Evolutionary conservation across 2,888 invertebrate species (phyloP).

Genomic region (Ectemnius lituratus): DNA sequence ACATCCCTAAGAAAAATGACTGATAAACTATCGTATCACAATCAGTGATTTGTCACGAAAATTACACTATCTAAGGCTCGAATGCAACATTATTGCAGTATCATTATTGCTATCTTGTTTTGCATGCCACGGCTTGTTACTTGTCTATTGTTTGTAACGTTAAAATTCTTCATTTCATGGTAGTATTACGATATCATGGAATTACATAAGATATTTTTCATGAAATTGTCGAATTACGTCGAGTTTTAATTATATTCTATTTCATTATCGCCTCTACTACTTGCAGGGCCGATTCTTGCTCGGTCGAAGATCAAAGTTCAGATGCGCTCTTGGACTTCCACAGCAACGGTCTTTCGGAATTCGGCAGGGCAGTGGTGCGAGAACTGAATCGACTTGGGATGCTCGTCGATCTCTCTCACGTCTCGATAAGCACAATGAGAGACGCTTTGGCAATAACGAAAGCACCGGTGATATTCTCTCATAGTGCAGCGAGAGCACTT

Average conservation of each 20-base stretch:
- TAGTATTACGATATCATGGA: neutral
- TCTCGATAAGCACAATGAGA: slow-evolving; percentile 82
- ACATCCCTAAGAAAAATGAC: no score
- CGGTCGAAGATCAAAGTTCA: slow-evolving; percentile 75
- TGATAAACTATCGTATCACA: no score
- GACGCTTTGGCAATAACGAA: slow-evolving; percentile 81
- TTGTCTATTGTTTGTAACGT: slow-evolving; percentile 1
- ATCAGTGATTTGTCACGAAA: neutral
- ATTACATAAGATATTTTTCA: neutral
- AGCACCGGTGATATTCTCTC: slow-evolving; percentile 84
- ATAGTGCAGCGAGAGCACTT: slow-evolving; percentile 82
- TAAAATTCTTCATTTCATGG: neutral
- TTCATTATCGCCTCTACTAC: neutral
- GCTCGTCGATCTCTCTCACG: slow-evolving; percentile 84
- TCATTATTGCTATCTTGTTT: neutral
- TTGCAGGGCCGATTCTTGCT: slow-evolving; percentile 76
- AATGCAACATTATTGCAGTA: neutral
- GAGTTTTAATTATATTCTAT: neutral
- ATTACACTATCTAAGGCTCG: neutral
- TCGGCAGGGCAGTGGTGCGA: slow-evolving; percentile 81
- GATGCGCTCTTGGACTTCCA: slow-evolving; percentile 72
- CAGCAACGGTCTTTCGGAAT: slow-evolving; percentile 72
- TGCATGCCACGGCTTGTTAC: neutral
- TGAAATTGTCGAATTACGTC: no score
- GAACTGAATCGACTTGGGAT: slow-evolving; percentile 86